phyloP scores from a whole-genome alignment of 2,888 invertebrate genomes.

The Drosophila prolongata region DNA sequence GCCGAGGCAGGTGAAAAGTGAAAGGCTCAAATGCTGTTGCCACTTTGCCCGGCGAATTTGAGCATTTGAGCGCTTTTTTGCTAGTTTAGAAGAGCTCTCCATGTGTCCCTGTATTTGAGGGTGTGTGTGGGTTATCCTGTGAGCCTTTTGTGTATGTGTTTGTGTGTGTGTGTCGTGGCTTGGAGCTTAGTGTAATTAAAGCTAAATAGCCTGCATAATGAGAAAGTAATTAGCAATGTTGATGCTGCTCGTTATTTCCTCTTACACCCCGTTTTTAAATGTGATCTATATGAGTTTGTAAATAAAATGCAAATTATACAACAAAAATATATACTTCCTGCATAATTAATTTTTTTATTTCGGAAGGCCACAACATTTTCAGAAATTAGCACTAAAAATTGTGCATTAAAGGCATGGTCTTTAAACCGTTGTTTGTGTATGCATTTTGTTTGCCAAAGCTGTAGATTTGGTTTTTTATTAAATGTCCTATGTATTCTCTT shows the following conservation, averaged over 20 bases:
- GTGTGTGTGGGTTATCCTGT: conserved; percentile 14
- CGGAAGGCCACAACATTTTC: background rate
- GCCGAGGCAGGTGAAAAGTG: conserved; percentile 64
- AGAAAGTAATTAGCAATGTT: conserved; percentile 80
- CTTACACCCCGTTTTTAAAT: conserved; percentile 27
- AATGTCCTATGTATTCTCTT: background rate
- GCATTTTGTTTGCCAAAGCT: background rate
- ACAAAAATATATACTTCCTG: conserved; percentile 1
- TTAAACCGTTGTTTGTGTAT: background rate
- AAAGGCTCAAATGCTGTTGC: conserved; percentile 65
- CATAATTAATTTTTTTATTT: background rate
- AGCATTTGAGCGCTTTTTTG: conserved; percentile 57
- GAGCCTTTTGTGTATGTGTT: conserved; percentile 6
- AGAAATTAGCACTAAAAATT: too few relatives aligned
- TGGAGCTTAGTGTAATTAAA: conserved; percentile 78
- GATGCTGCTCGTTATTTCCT: conserved; percentile 60
- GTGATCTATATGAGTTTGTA: conserved; percentile 28
- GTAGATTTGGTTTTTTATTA: background rate
- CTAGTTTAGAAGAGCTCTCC: conserved; percentile 52
- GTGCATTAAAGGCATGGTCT: too few relatives aligned
- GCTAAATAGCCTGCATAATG: conserved; percentile 81
- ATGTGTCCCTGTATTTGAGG: conserved; percentile 24
- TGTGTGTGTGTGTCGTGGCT: conserved; percentile 54
- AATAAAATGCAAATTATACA: conserved; percentile 5
- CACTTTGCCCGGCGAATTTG: conserved; percentile 52